Evolutionary conservation across 1,140 invertebrate genomes (phyloP).

Genomic region (Vanessa atalanta): DNA sequence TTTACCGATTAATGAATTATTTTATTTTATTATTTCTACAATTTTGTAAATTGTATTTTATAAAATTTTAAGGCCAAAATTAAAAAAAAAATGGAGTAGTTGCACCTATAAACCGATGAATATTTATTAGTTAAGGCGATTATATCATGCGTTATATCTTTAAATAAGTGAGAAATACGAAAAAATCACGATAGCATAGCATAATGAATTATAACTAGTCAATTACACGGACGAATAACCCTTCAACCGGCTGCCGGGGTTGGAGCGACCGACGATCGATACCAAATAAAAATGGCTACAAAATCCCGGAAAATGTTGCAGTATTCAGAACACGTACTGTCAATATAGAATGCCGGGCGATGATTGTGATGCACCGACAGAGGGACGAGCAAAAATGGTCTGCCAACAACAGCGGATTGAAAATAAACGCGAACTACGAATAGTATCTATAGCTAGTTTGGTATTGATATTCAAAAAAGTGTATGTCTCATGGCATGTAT

Average conservation of each 20-base stretch:
- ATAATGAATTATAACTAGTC: constrained; percentile 78
- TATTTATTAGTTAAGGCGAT: not conserved
- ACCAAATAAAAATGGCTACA: constrained; percentile 75
- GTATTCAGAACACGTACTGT: constrained; percentile 73
- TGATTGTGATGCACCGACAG: constrained; percentile 73
- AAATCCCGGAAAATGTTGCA: constrained; percentile 71
- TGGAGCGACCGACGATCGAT: constrained; percentile 58
- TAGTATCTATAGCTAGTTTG: constrained; percentile 15
- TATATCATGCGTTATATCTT: not conserved
- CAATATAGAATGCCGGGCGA: constrained; percentile 74
- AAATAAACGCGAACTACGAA: constrained; percentile 54
- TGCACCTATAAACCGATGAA: no score
- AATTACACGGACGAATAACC: constrained; percentile 74
- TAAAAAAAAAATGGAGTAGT: no score
- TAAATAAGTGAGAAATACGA: constrained; percentile 48
- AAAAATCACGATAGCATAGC: constrained; percentile 61
- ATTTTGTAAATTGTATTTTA: no score
- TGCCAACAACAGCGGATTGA: constrained; percentile 65
- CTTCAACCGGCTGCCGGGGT: constrained; percentile 65
- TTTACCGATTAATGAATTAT: no score
- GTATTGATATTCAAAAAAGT: constrained; percentile 3
- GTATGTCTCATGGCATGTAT: not conserved
- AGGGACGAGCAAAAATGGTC: constrained; percentile 60
- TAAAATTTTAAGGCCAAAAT: no score
- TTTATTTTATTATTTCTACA: no score